These are phyloP conservation scores for Trachelus tabidus DNA, from an alignment of 2,888 invertebrate genomes.

Conservation along the genomic window DNA sequence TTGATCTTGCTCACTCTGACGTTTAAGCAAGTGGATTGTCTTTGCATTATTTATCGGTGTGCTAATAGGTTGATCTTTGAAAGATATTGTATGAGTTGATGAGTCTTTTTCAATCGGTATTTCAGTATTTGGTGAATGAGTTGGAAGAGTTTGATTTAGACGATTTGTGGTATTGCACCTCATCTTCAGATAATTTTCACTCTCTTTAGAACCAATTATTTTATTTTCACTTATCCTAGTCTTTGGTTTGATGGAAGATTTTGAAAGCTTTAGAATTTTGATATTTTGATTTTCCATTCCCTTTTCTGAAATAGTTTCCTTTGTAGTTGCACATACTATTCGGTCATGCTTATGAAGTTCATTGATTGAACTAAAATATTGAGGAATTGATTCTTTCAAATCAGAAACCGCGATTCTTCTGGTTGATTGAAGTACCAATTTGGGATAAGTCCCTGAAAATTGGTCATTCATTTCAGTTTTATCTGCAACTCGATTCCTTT, in stretches of 20 bases:
- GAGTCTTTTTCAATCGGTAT: neutral
- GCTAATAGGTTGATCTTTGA: neutral
- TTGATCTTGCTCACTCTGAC: neutral
- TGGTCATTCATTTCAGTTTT: neutral
- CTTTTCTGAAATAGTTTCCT: neutral
- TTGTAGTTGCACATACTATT: neutral
- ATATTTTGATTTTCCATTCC: neutral
- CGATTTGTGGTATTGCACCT: neutral
- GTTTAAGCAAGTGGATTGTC: neutral
- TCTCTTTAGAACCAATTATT: neutral
- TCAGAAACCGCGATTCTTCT: neutral
- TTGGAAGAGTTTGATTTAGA: neutral
- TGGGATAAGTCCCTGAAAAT: neutral
- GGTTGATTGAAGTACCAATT: neutral
- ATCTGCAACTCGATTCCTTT: neutral
- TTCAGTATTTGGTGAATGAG: neutral
- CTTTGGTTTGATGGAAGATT: neutral
- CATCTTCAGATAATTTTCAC: neutral
- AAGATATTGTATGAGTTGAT: neutral
- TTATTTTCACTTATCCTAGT: neutral
- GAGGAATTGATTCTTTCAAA: neutral
- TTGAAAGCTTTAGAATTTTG: neutral
- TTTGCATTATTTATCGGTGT: neutral
- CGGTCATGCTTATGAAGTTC: neutral
- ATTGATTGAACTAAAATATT: neutral